phyloP scores from a whole-genome alignment of 2,797 vertebrate species.

The Acanthopagrus latus region DNA sequence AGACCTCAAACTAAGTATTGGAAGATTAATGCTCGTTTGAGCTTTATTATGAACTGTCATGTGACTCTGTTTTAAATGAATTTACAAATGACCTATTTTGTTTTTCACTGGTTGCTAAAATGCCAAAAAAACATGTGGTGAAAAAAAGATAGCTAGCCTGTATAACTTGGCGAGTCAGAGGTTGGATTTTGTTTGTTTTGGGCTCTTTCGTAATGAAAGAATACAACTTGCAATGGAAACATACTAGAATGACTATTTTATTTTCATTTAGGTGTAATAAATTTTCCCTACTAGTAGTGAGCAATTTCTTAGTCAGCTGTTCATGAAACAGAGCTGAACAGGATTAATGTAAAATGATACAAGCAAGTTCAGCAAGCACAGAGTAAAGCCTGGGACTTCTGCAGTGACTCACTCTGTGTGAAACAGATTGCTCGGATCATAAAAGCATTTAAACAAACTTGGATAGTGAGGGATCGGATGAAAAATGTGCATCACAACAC shows the following conservation, averaged over 20 bases:
- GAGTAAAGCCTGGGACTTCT: slow-evolving; percentile 40
- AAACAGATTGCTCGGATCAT: slow-evolving; percentile 1
- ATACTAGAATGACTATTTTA: not conserved
- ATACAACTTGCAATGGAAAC: no score
- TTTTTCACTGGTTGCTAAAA: no score
- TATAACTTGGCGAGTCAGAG: not conserved
- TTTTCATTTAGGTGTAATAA: not conserved
- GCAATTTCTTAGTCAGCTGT: not conserved
- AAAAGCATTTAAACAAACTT: slow-evolving; percentile 8
- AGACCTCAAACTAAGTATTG: not conserved
- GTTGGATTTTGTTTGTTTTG: slow-evolving; percentile 12
- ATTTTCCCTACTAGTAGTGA: not conserved
- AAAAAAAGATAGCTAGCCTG: not conserved
- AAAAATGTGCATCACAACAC: slow-evolving; percentile 46
- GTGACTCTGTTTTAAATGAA: not conserved
- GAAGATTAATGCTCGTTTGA: not conserved
- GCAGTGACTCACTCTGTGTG: slow-evolving; percentile 44
- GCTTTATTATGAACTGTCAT: no score
- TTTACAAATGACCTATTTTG: not conserved
- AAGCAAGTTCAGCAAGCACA: slow-evolving; percentile 7
- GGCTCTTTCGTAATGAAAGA: not conserved
- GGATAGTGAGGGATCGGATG: not conserved
- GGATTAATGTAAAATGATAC: not conserved
- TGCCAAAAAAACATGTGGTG: not conserved
- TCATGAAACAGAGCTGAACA: not conserved